These are phyloP conservation scores for Sarcophaga peregrina DNA, from an alignment of 1,140 invertebrate species.

Conservation along the genomic window DNA sequence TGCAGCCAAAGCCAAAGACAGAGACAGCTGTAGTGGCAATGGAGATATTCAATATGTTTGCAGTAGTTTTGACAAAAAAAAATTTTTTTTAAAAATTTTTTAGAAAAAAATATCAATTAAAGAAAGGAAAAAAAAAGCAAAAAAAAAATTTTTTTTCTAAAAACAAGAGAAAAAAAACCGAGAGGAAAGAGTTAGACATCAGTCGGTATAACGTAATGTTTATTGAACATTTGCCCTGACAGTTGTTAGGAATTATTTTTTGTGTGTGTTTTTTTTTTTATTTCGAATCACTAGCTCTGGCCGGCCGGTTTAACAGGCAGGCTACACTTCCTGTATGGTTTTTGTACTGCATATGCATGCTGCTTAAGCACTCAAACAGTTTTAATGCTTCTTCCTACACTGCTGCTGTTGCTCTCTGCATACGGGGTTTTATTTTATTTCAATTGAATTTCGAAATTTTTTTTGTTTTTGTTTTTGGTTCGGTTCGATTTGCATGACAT, in stretches of 20 bases:
- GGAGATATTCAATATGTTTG: too few relatives aligned
- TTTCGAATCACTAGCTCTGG: too few relatives aligned
- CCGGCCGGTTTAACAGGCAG: not conserved
- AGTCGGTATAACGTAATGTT: not conserved
- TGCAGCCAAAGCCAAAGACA: not conserved
- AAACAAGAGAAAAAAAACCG: not conserved
- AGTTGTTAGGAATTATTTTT: constrained; percentile 22
- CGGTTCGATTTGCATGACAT: constrained; percentile 28
- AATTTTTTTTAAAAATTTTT: not conserved
- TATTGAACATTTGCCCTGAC: not conserved
- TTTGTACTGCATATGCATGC: not conserved
- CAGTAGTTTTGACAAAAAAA: not conserved
- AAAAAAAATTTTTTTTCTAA: constrained; percentile 10
- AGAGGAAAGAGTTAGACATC: not conserved
- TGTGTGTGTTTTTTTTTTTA: too few relatives aligned
- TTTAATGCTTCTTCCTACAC: constrained; percentile 1
- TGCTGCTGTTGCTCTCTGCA: not conserved
- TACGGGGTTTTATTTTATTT: too few relatives aligned
- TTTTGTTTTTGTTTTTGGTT: not conserved
- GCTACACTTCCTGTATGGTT: constrained; percentile 30
- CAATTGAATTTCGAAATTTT: too few relatives aligned
- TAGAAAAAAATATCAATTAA: constrained; percentile 16
- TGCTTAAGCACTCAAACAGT: not conserved
- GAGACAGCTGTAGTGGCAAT: too few relatives aligned
- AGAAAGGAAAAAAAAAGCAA: not conserved